A percentile compares a stretch with the other conserved stretches of the same genome.
Conservation (phyloP, 2,113 vertebrate genomes). For the Paramisgurnus dabryanus region DNA sequence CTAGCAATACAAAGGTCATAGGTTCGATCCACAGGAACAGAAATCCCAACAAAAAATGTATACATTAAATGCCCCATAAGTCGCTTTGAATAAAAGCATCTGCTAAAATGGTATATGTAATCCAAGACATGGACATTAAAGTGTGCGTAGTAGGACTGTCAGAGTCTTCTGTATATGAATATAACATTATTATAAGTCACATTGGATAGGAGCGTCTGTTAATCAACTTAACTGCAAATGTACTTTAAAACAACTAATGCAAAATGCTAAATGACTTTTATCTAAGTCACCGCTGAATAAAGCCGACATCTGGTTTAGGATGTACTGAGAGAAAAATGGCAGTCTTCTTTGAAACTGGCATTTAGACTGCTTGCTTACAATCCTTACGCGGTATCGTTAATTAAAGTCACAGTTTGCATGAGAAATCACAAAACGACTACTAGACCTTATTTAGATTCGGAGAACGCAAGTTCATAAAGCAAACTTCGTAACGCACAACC, state of each 20-base stretch:
- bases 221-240: not conserved
- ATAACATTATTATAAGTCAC: not conserved
- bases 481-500: constrained; percentile 2
- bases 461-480: constrained; percentile 18
- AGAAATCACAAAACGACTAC: not conserved
- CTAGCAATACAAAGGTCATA: too few species aligned
- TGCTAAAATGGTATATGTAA: too few species aligned
- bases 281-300: not conserved
- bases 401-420: constrained; percentile 2
- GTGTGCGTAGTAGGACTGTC: too few species aligned
- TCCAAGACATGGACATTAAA: too few species aligned
- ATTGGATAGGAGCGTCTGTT: not conserved
- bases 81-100: too few species aligned
- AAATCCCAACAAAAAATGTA: too few species aligned
- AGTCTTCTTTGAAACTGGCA: not conserved
- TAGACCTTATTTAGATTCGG: not conserved
- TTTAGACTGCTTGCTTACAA: not conserved
- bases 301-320: not conserved
- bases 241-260: not conserved
- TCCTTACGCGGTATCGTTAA: not conserved
- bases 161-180: not conserved
- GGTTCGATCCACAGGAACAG: too few species aligned
- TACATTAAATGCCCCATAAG: too few species aligned
- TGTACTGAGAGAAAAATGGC: not conserved
- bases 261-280: not conserved